Base-by-base conservation (phyloP, 35 echinoderm and acorn worm species). In the Lytechinus variegatus region DNA sequence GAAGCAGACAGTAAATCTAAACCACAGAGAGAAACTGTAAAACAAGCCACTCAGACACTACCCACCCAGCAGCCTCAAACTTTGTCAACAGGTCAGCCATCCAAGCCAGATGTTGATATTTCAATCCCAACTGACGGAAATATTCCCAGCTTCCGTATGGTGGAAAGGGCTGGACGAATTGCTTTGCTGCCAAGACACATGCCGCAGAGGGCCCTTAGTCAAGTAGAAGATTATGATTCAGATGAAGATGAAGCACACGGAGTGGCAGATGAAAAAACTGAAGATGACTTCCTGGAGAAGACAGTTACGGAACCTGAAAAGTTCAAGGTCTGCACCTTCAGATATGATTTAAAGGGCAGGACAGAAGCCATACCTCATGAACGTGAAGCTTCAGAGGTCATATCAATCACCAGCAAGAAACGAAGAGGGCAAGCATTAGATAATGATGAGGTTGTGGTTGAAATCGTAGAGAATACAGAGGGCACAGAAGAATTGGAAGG, bases 371-470 rank as follows among this genome's bases (percentile, higher is more conserved):
- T 95, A 9, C 95, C 97, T 10, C 55, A 79, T 29, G 95, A 96
- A 14, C 94, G 55, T 27, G 94, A 95, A 24, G 19, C 61, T 13
- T 33, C 87, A 53, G 90, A 61, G 6, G 88, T 54, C 6, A 96
- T 98, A n/a, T 79, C 27, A 4, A 98, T 98, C 29, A 94, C 91
- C 8, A 98, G 91, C 55, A 95, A 95, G 54, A 72, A 92, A n/a
- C 54, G 95, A 21, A 88, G 96, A 92, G 97, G 95, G n/a, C 86
- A 95, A 29, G 97, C 97, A 19, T 86, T 98, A 29, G 95, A 98
- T 86, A 93, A 89, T 52, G 97, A 98, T 86, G 96, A 98, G 54
- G 97, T 98, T 21, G 89, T 95, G 4, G 86, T 98, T 44, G 97
- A 98, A 97, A 95, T 98, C 27, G 55, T 97, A 12, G 52, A 96